Evolutionary conservation across 2,113 vertebrate species (phyloP).

Genomic region (Python bivittatus): DNA sequence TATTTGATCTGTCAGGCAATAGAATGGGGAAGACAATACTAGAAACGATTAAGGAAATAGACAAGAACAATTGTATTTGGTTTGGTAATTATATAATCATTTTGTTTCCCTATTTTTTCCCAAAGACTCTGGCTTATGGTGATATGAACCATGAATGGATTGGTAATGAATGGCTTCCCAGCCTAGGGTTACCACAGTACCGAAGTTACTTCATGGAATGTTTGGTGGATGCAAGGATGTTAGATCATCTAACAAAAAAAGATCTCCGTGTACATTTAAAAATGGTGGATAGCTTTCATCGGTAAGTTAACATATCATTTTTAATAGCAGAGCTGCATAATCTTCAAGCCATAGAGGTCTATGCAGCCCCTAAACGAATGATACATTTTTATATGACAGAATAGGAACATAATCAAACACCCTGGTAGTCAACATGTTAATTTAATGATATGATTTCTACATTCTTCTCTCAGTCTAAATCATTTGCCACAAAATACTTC

Average conservation of each 20-base stretch:
- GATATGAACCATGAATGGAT: constrained; percentile 99
- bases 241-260: constrained; percentile 98
- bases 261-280: constrained; percentile 97
- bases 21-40: too few species aligned
- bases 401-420: neutral
- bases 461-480: neutral
- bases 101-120: constrained; percentile 44
- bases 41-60: too few species aligned
- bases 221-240: constrained; percentile 97
- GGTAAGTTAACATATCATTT: constrained; percentile 73
- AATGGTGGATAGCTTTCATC: constrained; percentile 99
- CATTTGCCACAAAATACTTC: neutral
- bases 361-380: neutral
- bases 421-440: neutral
- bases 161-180: constrained; percentile 98
- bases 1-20: too few species aligned
- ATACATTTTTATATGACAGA: neutral
- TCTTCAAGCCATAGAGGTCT: neutral
- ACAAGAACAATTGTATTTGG: neutral
- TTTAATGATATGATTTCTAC: neutral
- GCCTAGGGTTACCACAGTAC: constrained; percentile 97
- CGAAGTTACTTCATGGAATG: constrained; percentile 99
- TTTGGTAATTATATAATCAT: neutral
- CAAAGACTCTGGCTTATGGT: constrained; percentile 93
- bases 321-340: neutral